Evolutionary conservation across 2,888 invertebrate genomes (phyloP), one percentile per base, ranked within the genome.

Genomic region (Seira ritae): DNA sequence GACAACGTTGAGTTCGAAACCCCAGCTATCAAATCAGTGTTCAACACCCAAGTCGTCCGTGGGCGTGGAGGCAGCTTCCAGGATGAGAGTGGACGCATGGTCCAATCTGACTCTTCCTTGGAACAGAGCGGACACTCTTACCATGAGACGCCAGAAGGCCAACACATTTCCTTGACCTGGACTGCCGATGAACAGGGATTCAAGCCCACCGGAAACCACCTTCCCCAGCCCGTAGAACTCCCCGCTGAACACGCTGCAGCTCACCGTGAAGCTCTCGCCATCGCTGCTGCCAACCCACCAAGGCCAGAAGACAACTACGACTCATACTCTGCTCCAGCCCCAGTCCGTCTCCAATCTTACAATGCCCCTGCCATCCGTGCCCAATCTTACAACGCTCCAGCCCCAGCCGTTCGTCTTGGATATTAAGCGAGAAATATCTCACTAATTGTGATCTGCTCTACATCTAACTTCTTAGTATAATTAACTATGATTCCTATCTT

Each of bases 131-230:
- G 87, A 19, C 70, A 68, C 23, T 80, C 72, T 24, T 68, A 75
- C 66, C 81, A 86, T 70, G 31, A 42, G 6, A 31, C 87, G 20
- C 87, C 87, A 0, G 85, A 86, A 70, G 87, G 87, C 12, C 77
- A 78, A 50, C 66, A 65, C 50, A 78, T 86, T 62, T 66, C 71
- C 17, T 12, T 80, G 42, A 69, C 31, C 4, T 86, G 84, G 80
- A 37, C 17, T 6, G 86, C 86, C 12, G 85, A 85, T 31, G 71
- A 84, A 31, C 55, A 77, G 22, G 85, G 86, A 8, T 86, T 83
- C 77, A 67, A 46, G n/a, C 72, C 84, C 1, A 3, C 2, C 4
- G 85, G 83, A 17, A 74, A 72, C 55, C 80, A 85, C 74, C 60
- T 84, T 22, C 83, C 80, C 42, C 67, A 68, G 55, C 71, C 84